phyloP scores from a whole-genome alignment of 2,113 vertebrate species.

The Sylvietta virens region DNA sequence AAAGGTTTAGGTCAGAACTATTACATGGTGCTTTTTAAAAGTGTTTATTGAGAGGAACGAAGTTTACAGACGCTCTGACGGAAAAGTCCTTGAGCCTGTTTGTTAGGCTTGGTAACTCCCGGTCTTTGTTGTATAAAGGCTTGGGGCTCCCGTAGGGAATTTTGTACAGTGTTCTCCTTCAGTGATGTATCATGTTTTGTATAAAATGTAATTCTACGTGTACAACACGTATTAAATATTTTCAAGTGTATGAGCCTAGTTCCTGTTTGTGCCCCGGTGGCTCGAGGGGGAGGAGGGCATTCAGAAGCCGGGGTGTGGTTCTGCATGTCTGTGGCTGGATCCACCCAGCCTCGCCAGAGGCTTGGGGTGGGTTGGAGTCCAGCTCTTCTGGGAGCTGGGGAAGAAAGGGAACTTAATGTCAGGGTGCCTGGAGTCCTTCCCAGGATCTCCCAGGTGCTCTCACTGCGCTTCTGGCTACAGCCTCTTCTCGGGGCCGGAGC shows the following conservation, averaged over 20 bases:
- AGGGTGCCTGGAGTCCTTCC: neutral
- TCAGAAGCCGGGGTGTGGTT: conserved; percentile 46
- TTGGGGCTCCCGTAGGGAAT: conserved; percentile 63
- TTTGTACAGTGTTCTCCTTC: conserved; percentile 76
- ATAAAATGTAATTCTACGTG: conserved; percentile 78
- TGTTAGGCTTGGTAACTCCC: conserved; percentile 48
- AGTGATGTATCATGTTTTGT: conserved; percentile 76
- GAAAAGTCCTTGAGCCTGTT: conserved; percentile 54
- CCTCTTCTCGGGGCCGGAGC: neutral
- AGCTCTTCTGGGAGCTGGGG: neutral
- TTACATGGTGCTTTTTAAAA: conserved; percentile 70
- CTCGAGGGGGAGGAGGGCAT: neutral
- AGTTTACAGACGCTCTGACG: conserved; percentile 69
- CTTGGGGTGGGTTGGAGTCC: neutral
- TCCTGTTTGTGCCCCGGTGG: conserved; percentile 8
- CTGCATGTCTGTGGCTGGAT: conserved; percentile 6
- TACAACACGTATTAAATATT: conserved; percentile 84
- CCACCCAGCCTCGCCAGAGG: neutral
- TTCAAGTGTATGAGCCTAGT: conserved; percentile 47
- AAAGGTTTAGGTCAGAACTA: conserved; percentile 67
- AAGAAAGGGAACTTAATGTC: neutral
- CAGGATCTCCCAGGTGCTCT: neutral
- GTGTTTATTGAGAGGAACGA: conserved; percentile 64
- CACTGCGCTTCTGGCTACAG: neutral
- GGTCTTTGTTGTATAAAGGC: conserved; percentile 84